Percentiles rank a stretch among this genome's conserved stretches.
These are phyloP conservation scores for Agapornis roseicollis DNA, from an alignment of 2,113 vertebrate genomes.

Conservation along the genomic window DNA sequence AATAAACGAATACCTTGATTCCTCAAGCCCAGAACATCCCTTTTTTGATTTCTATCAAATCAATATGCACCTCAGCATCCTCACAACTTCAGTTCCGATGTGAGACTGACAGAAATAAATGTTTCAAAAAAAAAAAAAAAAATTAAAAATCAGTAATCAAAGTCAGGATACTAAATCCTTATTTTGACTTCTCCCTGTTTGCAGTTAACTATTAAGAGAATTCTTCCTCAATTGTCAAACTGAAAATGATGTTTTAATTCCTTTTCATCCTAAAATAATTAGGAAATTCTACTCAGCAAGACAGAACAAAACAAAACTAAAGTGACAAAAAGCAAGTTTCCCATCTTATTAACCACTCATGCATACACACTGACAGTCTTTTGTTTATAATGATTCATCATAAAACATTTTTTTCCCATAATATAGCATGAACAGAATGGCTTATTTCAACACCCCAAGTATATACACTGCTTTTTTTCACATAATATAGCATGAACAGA, in stretches of 20 bases:
- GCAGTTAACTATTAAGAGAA: not conserved
- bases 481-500: no score
- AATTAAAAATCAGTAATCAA: not conserved
- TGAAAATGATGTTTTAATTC: not conserved
- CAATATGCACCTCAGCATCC: not conserved
- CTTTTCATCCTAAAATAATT: not conserved
- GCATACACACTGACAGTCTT: not conserved
- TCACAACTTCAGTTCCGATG: not conserved
- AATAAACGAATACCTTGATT: not conserved
- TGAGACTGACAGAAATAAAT: not conserved
- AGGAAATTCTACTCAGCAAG: not conserved
- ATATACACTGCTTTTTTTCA: not conserved
- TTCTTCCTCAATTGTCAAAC: not conserved
- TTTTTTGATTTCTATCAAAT: not conserved
- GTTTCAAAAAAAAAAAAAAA: not conserved
- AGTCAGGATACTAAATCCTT: not conserved
- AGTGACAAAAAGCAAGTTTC: not conserved
- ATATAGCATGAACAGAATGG: not conserved
- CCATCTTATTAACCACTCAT: not conserved
- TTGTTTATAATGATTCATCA: not conserved
- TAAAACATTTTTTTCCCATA: not conserved
- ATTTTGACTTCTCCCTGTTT: not conserved
- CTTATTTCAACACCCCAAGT: not conserved
- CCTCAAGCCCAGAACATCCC: not conserved
- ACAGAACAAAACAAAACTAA: not conserved